Conservation (phyloP, 2,888 invertebrate species). For the Smittia aterrima region DNA sequence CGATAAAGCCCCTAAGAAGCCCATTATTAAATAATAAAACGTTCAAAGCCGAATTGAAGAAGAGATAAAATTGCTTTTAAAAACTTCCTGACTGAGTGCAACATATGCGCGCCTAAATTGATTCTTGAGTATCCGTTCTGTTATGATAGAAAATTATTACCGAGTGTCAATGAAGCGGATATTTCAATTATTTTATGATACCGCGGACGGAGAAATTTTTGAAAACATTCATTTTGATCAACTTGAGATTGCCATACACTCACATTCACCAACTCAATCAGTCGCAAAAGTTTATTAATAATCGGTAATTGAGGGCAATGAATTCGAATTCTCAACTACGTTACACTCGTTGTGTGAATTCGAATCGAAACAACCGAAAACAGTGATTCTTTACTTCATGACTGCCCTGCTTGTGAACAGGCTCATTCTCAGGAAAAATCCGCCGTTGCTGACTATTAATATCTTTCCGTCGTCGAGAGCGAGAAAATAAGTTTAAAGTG, state of each 20-base stretch:
- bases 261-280: neutral
- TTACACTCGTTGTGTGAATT: no score
- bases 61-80: constrained; percentile 5
- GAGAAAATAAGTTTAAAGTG: neutral
- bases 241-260: neutral
- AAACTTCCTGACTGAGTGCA: neutral
- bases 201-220: neutral
- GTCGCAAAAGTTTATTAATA: neutral
- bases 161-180: neutral
- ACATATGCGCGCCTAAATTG: neutral
- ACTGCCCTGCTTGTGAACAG: neutral
- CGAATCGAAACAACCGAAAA: neutral
- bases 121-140: neutral
- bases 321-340: neutral
- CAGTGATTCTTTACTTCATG: neutral
- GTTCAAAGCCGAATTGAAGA: neutral
- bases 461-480: neutral
- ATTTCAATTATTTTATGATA: neutral
- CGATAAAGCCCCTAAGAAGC: neutral
- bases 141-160: neutral
- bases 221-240: neutral
- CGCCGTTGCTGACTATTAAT: neutral
- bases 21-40: neutral
- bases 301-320: neutral
- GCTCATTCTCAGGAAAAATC: neutral